These are phyloP conservation scores for Amphibalanus amphitrite DNA, from an alignment of 1,140 invertebrate species.

Conservation along the genomic window DNA sequence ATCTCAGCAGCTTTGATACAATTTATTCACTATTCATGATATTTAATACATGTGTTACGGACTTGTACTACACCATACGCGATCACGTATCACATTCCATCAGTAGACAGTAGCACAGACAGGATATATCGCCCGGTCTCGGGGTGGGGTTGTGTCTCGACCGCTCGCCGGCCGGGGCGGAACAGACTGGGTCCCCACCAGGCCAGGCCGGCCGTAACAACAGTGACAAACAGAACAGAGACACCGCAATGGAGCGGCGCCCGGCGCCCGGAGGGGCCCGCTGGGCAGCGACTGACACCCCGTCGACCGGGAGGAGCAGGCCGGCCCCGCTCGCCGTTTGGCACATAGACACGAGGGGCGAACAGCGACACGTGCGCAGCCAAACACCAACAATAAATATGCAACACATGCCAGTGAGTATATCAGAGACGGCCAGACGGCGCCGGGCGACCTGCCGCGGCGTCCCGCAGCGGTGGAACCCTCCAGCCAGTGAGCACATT, in stretches of 20 bases:
- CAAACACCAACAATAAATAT: neutral
- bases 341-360: neutral
- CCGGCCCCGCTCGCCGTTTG: neutral
- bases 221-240: neutral
- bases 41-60: neutral
- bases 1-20: neutral
- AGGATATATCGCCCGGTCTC: neutral
- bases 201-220: too few relatives aligned
- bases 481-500: too few relatives aligned
- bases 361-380: neutral
- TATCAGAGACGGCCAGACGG: neutral
- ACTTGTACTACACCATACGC: neutral
- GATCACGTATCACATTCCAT: neutral
- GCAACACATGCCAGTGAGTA: neutral
- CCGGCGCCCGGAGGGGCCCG: too few relatives aligned
- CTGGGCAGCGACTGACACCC: too few relatives aligned
- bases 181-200: too few relatives aligned
- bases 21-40: neutral
- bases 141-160: too few relatives aligned
- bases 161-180: too few relatives aligned
- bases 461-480: neutral
- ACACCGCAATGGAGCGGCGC: too few relatives aligned
- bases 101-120: neutral
- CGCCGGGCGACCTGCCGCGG: too few relatives aligned
- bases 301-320: too few relatives aligned